phyloP scores from a whole-genome alignment of 1,140 invertebrate genomes.

The Zaprionus capensis region DNA sequence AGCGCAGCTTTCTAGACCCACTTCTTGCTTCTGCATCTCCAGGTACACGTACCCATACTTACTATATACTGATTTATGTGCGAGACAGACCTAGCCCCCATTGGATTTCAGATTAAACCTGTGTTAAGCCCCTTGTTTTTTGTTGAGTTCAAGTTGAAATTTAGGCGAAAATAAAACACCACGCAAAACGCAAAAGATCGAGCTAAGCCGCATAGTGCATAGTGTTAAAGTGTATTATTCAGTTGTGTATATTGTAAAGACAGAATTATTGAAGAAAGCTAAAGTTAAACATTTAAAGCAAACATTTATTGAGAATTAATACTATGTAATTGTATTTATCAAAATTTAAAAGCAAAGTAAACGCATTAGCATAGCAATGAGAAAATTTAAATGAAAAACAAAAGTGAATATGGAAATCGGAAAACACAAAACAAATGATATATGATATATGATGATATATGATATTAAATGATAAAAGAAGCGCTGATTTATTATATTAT shows the following conservation, averaged over 20 bases:
- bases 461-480: constrained; percentile 53
- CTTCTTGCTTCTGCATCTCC: constrained; percentile 26
- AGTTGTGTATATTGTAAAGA: constrained; percentile 81
- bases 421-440: constrained; percentile 55
- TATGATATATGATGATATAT: constrained; percentile 27
- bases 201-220: constrained; percentile 74
- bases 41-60: not conserved
- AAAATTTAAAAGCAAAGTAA: constrained; percentile 67
- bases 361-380: constrained; percentile 81
- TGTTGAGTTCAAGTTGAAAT: constrained; percentile 17
- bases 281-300: constrained; percentile 80
- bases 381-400: constrained; percentile 56
- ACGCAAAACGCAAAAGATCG: constrained; percentile 77
- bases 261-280: constrained; percentile 63
- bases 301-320: constrained; percentile 79
- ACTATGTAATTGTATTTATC: constrained; percentile 78
- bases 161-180: constrained; percentile 61
- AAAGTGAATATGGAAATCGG: constrained; percentile 9
- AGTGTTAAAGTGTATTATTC: constrained; percentile 64
- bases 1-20: constrained; percentile 35
- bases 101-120: not conserved
- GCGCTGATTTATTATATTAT: constrained; percentile 80
- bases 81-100: not conserved
- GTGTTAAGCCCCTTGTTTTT: constrained; percentile 3
- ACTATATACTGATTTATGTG: not conserved